Evolutionary conservation across 2,888 invertebrate genomes (phyloP).

Genomic region (Vannuccia rotundouncinata): DNA sequence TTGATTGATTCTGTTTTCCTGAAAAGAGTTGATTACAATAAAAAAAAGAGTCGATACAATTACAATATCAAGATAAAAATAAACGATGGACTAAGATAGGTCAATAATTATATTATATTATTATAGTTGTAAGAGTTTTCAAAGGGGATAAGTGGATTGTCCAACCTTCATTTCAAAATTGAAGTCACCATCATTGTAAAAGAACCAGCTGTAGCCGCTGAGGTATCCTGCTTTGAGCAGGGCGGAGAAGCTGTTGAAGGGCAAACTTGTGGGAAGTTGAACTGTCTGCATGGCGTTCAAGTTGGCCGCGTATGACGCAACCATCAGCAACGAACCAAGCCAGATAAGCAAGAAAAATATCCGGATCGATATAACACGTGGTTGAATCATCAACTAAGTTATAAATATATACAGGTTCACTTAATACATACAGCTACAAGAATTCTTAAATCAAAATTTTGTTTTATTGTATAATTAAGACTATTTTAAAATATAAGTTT

Average conservation of each 20-base stretch:
- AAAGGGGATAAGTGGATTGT: too few relatives aligned
- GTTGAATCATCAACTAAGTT: background rate
- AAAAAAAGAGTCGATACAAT: too few relatives aligned
- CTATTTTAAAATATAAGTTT: background rate
- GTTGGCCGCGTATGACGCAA: background rate
- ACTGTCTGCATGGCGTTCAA: background rate
- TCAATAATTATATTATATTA: too few relatives aligned
- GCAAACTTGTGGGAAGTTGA: background rate
- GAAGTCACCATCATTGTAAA: background rate
- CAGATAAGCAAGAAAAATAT: background rate
- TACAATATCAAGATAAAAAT: background rate
- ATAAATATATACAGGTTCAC: background rate
- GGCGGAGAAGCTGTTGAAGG: background rate
- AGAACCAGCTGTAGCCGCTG: background rate
- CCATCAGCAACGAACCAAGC: background rate
- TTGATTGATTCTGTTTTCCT: too few relatives aligned
- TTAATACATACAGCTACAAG: background rate
- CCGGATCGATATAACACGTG: background rate
- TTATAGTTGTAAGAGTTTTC: too few relatives aligned
- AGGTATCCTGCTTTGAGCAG: background rate
- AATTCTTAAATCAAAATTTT: background rate
- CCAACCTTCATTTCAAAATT: background rate
- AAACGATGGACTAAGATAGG: background rate
- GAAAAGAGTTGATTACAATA: too few relatives aligned
- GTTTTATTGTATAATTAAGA: background rate